A percentile compares a stretch with the other conserved stretches of the same genome.
Conservation (phyloP, 1,140 invertebrate genomes). For the Planococcus citri region DNA sequence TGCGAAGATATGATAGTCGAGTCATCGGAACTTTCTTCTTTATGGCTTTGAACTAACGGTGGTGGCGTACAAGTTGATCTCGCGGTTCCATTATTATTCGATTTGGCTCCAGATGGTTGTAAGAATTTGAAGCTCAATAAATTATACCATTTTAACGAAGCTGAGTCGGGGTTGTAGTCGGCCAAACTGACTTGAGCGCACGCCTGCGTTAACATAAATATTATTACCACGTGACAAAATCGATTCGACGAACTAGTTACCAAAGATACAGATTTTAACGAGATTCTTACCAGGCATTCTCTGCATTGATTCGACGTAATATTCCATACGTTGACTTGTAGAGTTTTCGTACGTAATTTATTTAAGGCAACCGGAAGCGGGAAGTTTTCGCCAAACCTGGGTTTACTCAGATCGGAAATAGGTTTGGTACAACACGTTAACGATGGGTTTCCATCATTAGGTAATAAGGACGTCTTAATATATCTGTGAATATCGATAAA, state of each 20-base stretch:
- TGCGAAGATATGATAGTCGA: conserved; percentile 92
- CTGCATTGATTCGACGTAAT: conserved; percentile 46
- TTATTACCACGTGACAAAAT: too few relatives aligned
- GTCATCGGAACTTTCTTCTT: conserved; percentile 90
- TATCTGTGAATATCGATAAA: conserved; percentile 42
- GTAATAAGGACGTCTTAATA: conserved; percentile 65
- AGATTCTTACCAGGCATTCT: conserved; percentile 68
- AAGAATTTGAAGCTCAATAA: conserved; percentile 79
- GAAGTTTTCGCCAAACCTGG: conserved; percentile 69
- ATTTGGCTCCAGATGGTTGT: conserved; percentile 33
- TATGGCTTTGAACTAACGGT: conserved; percentile 29
- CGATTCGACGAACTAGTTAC: too few relatives aligned
- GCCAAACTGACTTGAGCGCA: conserved; percentile 90
- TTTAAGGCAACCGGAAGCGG: conserved; percentile 56
- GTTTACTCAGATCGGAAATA: conserved; percentile 57
- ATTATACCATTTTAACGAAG: conserved; percentile 86
- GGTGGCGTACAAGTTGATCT: background rate
- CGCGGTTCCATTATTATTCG: background rate
- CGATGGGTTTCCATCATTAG: conserved; percentile 44
- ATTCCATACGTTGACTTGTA: conserved; percentile 77
- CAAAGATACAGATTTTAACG: too few relatives aligned
- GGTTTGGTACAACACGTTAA: conserved; percentile 58
- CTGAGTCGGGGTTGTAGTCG: conserved; percentile 73
- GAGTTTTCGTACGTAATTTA: conserved; percentile 68
- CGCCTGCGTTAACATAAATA: conserved; percentile 46